Evolutionary conservation across 2,113 vertebrate genomes (phyloP).

Genomic region (Pelusios castaneus): DNA sequence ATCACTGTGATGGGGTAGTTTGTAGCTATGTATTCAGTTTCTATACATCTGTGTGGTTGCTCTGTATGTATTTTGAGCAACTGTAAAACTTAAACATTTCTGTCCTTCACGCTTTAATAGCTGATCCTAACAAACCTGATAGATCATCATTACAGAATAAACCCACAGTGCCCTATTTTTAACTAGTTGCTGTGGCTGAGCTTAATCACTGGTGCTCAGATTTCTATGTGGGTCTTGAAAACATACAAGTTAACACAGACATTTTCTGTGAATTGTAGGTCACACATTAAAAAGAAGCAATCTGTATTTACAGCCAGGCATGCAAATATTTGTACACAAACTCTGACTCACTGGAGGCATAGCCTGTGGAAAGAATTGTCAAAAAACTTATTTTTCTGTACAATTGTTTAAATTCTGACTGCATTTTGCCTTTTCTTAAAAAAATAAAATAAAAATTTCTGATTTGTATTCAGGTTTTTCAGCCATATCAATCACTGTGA

Average conservation of each 20-base stretch:
- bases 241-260: not conserved
- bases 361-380: not conserved
- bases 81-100: not conserved
- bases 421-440: not conserved
- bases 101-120: slow-evolving; percentile 38
- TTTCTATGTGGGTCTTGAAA: slow-evolving; percentile 28
- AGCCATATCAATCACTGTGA: not conserved
- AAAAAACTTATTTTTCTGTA: not conserved
- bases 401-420: not conserved
- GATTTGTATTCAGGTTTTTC: not conserved
- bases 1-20: not conserved
- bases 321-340: not conserved
- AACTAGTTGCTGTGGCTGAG: slow-evolving; percentile 44
- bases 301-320: not conserved
- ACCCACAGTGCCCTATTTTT: slow-evolving; percentile 64
- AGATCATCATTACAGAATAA: slow-evolving; percentile 62
- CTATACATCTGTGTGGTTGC: not conserved
- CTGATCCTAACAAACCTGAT: slow-evolving; percentile 43
- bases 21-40: not conserved
- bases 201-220: slow-evolving; percentile 55
- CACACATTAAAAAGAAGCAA: not conserved
- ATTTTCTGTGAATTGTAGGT: not conserved
- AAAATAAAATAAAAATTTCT: not conserved
- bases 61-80: accelerated
- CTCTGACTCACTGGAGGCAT: not conserved